Evolutionary conservation across 2,797 vertebrate genomes (phyloP).

Genomic region (Ibycter americanus): DNA sequence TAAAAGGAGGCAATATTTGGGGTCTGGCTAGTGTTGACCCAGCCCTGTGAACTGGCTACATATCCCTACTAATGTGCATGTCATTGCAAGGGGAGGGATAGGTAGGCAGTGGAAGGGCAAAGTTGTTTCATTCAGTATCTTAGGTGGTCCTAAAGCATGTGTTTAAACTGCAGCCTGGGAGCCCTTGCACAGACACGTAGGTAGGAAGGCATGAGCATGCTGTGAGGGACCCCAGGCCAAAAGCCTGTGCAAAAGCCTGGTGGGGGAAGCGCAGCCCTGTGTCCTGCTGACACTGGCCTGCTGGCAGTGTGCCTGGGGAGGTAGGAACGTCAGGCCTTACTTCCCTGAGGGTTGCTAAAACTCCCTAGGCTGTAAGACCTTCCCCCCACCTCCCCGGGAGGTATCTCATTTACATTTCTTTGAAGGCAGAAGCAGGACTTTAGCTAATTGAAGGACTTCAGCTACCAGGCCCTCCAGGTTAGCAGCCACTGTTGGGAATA

Average conservation of each 20-base stretch:
- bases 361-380: neutral
- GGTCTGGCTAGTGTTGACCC: neutral
- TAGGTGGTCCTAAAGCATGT: neutral
- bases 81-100: neutral
- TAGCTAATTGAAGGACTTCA: neutral
- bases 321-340: no score
- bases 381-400: neutral
- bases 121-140: accelerated
- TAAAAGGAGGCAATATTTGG: neutral
- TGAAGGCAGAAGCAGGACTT: neutral
- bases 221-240: neutral
- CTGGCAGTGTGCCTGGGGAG: no score
- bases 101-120: neutral
- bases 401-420: neutral
- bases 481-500: neutral
- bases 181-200: neutral
- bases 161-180: neutral
- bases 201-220: neutral
- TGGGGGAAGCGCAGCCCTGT: accelerated
- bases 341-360: neutral
- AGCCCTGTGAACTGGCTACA: accelerated
- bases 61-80: accelerated
- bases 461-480: neutral
- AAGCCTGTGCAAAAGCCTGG: neutral
- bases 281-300: neutral